A percentile compares a stretch with the other conserved stretches of the same genome.
These are phyloP conservation scores for Tapera naevia DNA, from an alignment of 2,797 vertebrate species.

Conservation along the genomic window DNA sequence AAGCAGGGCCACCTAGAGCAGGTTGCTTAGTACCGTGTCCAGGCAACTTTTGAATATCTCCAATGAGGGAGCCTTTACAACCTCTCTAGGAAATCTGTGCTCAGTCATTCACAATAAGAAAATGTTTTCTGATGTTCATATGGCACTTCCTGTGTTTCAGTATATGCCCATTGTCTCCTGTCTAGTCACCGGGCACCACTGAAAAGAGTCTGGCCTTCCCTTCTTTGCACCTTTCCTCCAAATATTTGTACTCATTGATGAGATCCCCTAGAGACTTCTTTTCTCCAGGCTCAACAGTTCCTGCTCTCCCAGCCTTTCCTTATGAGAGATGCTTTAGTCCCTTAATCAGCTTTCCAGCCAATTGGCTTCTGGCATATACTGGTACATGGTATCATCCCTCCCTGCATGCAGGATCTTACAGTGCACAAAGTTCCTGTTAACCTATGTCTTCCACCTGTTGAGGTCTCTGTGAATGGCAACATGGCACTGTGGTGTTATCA, in stretches of 20 bases:
- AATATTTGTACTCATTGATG: neutral
- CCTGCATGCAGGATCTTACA: no score
- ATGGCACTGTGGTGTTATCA: neutral
- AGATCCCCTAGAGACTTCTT: neutral
- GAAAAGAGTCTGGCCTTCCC: neutral
- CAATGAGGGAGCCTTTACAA: neutral
- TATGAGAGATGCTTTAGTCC: neutral
- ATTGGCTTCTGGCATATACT: neutral
- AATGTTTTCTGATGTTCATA: neutral
- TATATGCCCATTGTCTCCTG: neutral
- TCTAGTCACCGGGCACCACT: neutral
- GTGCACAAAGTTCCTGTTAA: neutral
- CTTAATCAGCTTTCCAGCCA: neutral
- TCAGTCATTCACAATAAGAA: neutral
- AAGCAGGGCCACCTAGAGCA: neutral
- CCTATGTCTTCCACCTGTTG: neutral
- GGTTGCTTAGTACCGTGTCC: neutral
- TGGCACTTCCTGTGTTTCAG: neutral
- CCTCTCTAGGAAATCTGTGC: neutral
- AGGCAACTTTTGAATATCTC: neutral
- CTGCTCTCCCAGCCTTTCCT: neutral
- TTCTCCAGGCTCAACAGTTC: neutral
- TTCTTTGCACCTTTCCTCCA: neutral
- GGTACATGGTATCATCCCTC: neutral
- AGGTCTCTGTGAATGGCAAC: neutral